Evolutionary conservation across 23 tunicate genomes (phyloP).

Genomic region (Clavelina lepadiformis): DNA sequence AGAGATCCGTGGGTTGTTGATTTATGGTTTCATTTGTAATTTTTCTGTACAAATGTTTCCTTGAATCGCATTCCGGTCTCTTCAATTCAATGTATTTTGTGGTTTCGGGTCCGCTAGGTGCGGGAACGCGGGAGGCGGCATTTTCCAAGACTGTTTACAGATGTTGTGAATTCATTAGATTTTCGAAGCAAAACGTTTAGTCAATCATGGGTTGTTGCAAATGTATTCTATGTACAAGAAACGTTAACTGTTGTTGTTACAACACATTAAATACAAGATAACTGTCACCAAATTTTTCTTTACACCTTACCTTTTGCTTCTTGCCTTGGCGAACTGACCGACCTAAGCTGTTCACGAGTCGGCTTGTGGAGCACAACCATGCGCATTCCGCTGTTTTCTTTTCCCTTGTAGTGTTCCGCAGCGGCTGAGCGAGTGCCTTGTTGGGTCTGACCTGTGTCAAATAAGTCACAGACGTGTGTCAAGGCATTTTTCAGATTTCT

Average conservation of each 20-base stretch:
- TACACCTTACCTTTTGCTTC: too few species aligned
- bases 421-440: background rate
- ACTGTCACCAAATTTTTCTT: too few species aligned
- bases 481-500: background rate
- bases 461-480: background rate
- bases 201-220: too few species aligned
- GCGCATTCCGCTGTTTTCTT: background rate
- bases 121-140: too few species aligned
- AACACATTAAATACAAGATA: too few species aligned
- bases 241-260: too few species aligned
- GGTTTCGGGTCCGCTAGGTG: too few species aligned
- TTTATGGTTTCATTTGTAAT: background rate
- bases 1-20: too few species aligned
- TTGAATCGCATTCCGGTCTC: slow-evolving; percentile 10
- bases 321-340: slow-evolving; percentile 3
- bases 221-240: too few species aligned
- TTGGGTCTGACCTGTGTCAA: background rate
- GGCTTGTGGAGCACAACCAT: slow-evolving; percentile 7
- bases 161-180: too few species aligned
- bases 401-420: background rate
- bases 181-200: too few species aligned
- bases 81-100: slow-evolving; percentile 13
- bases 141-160: too few species aligned
- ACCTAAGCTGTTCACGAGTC: background rate
- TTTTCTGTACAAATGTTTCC: background rate